Percentiles rank a stretch among this genome's conserved stretches.
phyloP scores from a whole-genome alignment of 2,888 invertebrate genomes.

The Drosophila anomalata region DNA sequence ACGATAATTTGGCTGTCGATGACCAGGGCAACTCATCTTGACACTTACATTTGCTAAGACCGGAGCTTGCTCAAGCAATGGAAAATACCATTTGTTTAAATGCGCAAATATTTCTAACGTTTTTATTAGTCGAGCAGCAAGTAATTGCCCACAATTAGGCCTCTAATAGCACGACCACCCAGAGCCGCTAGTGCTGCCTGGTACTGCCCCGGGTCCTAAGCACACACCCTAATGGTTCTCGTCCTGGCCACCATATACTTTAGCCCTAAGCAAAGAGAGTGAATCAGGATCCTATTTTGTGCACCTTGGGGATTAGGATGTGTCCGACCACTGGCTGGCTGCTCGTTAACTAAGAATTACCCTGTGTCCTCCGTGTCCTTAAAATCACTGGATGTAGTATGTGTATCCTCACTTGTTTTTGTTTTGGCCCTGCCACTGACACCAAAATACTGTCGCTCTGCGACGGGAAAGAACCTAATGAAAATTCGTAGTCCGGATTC shows the following conservation, averaged over 20 bases:
- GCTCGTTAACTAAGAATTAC: slow-evolving; percentile 80
- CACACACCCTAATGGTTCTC: slow-evolving; percentile 37
- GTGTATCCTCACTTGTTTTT: slow-evolving; percentile 16
- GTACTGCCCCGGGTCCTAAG: slow-evolving; percentile 59
- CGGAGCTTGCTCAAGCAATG: slow-evolving; percentile 67
- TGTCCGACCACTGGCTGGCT: slow-evolving; percentile 72
- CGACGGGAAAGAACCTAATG: background rate
- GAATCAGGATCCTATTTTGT: slow-evolving; percentile 31
- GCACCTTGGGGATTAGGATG: slow-evolving; percentile 64
- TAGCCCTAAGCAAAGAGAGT: slow-evolving; percentile 2
- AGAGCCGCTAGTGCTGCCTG: slow-evolving; percentile 33
- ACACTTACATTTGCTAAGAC: slow-evolving; percentile 32
- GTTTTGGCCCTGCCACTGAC: slow-evolving; percentile 38
- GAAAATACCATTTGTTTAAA: slow-evolving; percentile 80
- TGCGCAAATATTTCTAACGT: slow-evolving; percentile 78
- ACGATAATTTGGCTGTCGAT: slow-evolving; percentile 29
- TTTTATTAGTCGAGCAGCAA: slow-evolving; percentile 76
- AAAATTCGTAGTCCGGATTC: background rate
- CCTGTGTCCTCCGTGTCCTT: slow-evolving; percentile 28
- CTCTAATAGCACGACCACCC: slow-evolving; percentile 64
- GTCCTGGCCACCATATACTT: slow-evolving; percentile 2
- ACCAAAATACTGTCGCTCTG: background rate
- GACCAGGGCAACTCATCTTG: slow-evolving; percentile 23
- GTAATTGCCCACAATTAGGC: slow-evolving; percentile 76
- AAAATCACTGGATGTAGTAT: background rate